Percentiles rank a stretch among this genome's conserved stretches.
Evolutionary conservation across 2,113 vertebrate species (phyloP).

Genomic region (Limanda limanda): DNA sequence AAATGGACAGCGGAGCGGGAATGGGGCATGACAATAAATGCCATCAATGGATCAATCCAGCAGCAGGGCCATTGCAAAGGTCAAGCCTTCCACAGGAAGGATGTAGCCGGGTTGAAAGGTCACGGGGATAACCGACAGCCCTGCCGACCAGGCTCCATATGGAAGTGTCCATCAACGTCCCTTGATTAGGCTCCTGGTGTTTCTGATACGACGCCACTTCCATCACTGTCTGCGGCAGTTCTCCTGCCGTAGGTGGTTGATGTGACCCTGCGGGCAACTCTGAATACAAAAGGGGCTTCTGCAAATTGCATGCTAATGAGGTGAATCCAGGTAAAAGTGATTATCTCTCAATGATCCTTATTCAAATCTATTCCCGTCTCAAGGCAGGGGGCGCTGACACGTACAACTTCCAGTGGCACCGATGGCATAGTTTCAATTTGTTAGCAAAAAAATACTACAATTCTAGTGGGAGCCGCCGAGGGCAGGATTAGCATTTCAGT

Average conservation of each 20-base stretch:
- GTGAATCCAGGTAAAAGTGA: constrained; percentile 54
- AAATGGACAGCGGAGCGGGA: constrained; percentile 69
- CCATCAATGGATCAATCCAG: constrained; percentile 59
- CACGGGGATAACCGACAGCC: constrained; percentile 47
- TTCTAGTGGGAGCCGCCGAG: background rate
- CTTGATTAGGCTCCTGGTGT: constrained; percentile 27
- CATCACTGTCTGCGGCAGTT: constrained; percentile 40
- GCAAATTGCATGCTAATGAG: constrained; percentile 44
- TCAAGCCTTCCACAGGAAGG: constrained; percentile 59
- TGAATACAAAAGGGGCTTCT: constrained; percentile 39
- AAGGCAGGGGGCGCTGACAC: constrained; percentile 19
- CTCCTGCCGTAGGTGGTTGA: constrained; percentile 25
- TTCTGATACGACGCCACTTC: background rate
- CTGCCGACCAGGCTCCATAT: constrained; percentile 39
- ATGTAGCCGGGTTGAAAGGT: constrained; percentile 61
- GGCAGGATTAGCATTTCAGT: constrained; percentile 21
- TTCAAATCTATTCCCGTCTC: constrained; percentile 49
- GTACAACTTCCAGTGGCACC: constrained; percentile 18
- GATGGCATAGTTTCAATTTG: constrained; percentile 13
- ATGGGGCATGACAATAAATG: constrained; percentile 73
- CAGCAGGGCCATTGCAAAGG: constrained; percentile 59
- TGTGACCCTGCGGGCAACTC: constrained; percentile 10
- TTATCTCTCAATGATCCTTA: constrained; percentile 42
- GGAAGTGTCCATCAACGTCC: constrained; percentile 51
- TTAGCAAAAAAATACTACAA: constrained; percentile 17